These are phyloP conservation scores for Rissa tridactyla DNA, from an alignment of 2,113 vertebrate genomes.

Conservation along the genomic window DNA sequence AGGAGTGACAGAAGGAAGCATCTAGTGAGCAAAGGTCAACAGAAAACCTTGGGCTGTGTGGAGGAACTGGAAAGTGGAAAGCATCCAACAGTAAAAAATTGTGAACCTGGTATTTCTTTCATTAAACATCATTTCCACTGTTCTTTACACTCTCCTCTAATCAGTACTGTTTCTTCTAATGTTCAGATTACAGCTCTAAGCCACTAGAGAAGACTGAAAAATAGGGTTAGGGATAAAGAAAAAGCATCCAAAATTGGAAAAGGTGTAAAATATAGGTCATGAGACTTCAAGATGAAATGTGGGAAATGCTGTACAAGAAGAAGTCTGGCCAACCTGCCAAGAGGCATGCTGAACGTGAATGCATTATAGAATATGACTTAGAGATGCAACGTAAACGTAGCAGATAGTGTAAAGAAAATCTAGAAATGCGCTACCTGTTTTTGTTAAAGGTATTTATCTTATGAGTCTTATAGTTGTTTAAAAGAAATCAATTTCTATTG, in stretches of 20 bases:
- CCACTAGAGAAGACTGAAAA: not conserved
- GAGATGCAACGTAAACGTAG: not conserved
- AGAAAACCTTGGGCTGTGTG: not conserved
- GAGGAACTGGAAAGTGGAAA: not conserved
- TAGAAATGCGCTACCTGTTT: not conserved
- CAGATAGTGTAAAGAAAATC: not conserved
- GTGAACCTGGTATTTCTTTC: not conserved
- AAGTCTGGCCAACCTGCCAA: not conserved
- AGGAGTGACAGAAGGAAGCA: not conserved
- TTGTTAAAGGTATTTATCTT: not conserved
- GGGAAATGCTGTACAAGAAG: not conserved
- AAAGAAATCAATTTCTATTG: fast-evolving
- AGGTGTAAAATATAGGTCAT: not conserved
- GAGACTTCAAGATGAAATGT: not conserved
- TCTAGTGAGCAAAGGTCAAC: not conserved
- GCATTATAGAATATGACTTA: not conserved
- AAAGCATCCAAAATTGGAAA: not conserved
- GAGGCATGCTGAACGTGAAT: not conserved
- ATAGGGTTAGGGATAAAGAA: not conserved
- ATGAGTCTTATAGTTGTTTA: not conserved
- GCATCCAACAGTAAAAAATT: not conserved
- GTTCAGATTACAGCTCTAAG: not conserved
- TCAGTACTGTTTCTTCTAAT: not conserved
- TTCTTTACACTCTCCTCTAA: not conserved
- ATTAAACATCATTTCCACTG: not conserved